These are phyloP conservation scores for Allolobophora icterica DNA, from an alignment of 2,888 invertebrate genomes.

Conservation along the genomic window DNA sequence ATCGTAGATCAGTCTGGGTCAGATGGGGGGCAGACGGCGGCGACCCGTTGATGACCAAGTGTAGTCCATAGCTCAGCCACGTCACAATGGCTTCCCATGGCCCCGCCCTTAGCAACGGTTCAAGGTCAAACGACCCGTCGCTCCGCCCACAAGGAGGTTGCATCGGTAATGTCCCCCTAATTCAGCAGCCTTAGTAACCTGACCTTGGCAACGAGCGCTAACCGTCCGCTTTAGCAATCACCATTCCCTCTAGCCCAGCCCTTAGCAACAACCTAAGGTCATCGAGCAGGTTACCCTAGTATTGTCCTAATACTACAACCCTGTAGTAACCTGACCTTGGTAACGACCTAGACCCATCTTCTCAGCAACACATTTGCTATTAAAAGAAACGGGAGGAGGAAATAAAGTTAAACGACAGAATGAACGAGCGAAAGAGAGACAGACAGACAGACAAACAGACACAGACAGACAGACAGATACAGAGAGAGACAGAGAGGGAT, in stretches of 20 bases:
- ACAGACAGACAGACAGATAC: no score
- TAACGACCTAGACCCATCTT: not conserved
- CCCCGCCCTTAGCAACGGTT: constrained; percentile 10
- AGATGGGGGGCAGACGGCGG: not conserved
- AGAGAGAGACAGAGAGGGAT: no score
- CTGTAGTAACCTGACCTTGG: not conserved
- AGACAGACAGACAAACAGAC: no score
- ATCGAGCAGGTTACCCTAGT: not conserved
- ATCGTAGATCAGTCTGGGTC: constrained; percentile 17
- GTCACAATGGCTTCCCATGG: not conserved
- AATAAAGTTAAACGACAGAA: not conserved
- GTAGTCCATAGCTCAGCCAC: not conserved
- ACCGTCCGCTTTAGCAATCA: not conserved
- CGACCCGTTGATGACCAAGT: constrained; percentile 6
- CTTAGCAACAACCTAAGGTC: not conserved
- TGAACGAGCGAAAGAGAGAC: no score
- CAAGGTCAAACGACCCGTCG: not conserved
- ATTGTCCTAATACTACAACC: not conserved
- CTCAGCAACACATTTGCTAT: not conserved
- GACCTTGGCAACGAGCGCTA: not conserved
- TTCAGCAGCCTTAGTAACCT: not conserved
- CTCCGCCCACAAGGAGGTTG: not conserved
- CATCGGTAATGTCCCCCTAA: not conserved
- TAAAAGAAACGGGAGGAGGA: not conserved
- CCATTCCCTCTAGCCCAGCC: not conserved